These are phyloP conservation scores for Zygothrica quintamaculata DNA, from an alignment of 2,888 invertebrate genomes.

Conservation along the genomic window DNA sequence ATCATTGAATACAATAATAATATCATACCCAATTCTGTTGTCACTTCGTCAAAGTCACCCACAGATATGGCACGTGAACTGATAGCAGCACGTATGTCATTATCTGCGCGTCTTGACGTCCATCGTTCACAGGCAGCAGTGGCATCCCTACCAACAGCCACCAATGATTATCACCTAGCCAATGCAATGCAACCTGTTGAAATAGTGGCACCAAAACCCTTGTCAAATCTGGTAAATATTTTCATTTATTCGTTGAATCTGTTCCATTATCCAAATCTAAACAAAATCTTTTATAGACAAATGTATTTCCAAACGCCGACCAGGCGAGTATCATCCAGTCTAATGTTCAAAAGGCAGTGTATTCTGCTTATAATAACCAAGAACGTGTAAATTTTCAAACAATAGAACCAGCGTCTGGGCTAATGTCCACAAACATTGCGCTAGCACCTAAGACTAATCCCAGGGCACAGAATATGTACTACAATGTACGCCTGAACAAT, in stretches of 20 bases:
- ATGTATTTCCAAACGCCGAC: slow-evolving; percentile 39
- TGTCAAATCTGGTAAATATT: slow-evolving; percentile 61
- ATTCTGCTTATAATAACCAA: slow-evolving; percentile 37
- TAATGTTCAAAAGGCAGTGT: slow-evolving; percentile 44
- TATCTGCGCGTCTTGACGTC: slow-evolving; percentile 74
- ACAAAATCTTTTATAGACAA: slow-evolving; percentile 58
- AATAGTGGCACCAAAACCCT: slow-evolving; percentile 35
- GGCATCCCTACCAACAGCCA: slow-evolving; percentile 23
- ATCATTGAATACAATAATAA: slow-evolving; percentile 59
- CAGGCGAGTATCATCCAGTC: slow-evolving; percentile 29
- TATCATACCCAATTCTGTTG: slow-evolving; percentile 47
- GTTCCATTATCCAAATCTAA: no score
- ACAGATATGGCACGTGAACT: slow-evolving; percentile 71
- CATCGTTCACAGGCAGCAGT: slow-evolving; percentile 55
- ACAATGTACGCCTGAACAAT: slow-evolving; percentile 69
- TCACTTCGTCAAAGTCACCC: slow-evolving; percentile 46
- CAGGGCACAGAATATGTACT: slow-evolving; percentile 59
- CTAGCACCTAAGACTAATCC: slow-evolving; percentile 55
- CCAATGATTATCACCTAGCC: slow-evolving; percentile 47
- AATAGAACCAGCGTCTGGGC: slow-evolving; percentile 35
- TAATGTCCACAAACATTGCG: slow-evolving; percentile 41
- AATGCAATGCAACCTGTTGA: slow-evolving; percentile 29
- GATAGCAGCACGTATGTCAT: slow-evolving; percentile 68
- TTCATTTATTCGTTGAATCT: no score
- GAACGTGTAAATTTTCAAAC: slow-evolving; percentile 61